Base-by-base conservation (phyloP, 2,888 invertebrate species). In the Dynastes grantii region DNA sequence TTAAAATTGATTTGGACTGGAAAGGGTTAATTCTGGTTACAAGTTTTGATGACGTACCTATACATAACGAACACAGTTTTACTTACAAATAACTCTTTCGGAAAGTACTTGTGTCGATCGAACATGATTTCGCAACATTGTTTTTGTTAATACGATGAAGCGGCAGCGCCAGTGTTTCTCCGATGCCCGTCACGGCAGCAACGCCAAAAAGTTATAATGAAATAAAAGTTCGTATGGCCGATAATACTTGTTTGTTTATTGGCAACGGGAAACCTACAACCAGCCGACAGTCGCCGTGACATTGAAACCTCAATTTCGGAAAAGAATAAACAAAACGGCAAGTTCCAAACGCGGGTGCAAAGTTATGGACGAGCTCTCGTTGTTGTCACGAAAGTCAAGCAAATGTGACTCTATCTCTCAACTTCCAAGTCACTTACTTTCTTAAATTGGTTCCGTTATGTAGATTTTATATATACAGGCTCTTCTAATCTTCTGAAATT, bases 181-280 rank as follows among this genome's bases (percentile, higher is more conserved):
- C n/a, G 3, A 63, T 29, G 63, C 6, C 11, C 13, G 29, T 29
- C 13, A 11, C 63, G 32, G 32, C 9, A 27, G 29, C 22, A 11
- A 63, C 13, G 32, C 9, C 29, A 63, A 63, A n/a, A 63, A 63
- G 63, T 63, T 63, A 63, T 32, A 63, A 63, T 63, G 32, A 63
- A 63, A 63, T 29, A 32, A 55, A 63, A 63, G 63, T 63, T 63
- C 8, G 5, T 1, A 13, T 1, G 29, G 13, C 32, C 11, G 9
- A 11, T 63, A 63, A 63, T n/a, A 13, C 29, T 63, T 29, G 55
- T 22, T 29, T 63, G 63, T 29, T 63, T 29, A 29, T 29, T 63
- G 27, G n/a, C 8, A 63, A 55, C 22, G 29, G 32, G 11, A 29
- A 63, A 63, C 22, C 55, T 22, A 58, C 55, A 22, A 1, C 8